Conservation (phyloP, 2,888 invertebrate species). For the Rhaphigaster nebulosa region DNA sequence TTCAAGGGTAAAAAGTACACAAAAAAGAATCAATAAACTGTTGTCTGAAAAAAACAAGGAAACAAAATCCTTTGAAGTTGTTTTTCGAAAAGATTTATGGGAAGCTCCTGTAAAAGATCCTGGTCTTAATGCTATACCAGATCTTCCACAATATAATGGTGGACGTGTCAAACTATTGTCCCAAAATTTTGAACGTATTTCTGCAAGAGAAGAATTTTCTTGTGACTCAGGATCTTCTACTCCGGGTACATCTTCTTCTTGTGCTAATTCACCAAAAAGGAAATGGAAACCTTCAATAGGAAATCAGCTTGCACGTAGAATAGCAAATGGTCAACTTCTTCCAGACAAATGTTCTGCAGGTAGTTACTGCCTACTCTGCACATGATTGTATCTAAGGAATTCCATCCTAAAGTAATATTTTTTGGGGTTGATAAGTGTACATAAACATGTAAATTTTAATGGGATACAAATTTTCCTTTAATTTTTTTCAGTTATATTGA, state of each 20-base stretch:
- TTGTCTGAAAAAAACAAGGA: conserved; percentile 51
- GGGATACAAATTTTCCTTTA: not conserved
- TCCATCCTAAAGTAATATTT: conserved; percentile 2
- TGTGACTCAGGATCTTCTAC: conserved; percentile 72
- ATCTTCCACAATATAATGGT: conserved; percentile 60
- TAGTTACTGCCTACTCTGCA: conserved; percentile 58
- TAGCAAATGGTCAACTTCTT: conserved; percentile 71
- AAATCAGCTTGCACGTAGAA: conserved; percentile 72
- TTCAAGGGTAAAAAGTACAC: conserved; percentile 61
- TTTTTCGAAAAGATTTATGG: conserved; percentile 54
- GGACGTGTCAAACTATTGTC: conserved; percentile 65
- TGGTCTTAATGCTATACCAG: conserved; percentile 63
- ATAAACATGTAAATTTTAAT: not conserved
- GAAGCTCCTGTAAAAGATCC: conserved; percentile 62
- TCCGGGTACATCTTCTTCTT: conserved; percentile 73
- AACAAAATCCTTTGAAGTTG: conserved; percentile 35
- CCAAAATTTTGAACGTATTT: conserved; percentile 67
- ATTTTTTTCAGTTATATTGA: not conserved
- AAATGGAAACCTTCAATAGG: conserved; percentile 68
- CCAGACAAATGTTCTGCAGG: conserved; percentile 73
- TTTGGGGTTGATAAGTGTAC: not conserved
- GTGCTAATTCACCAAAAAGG: conserved; percentile 76
- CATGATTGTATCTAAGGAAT: conserved; percentile 24
- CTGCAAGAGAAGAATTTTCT: conserved; percentile 64
- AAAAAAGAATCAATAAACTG: conserved; percentile 58